phyloP scores from a whole-genome alignment of 2,888 invertebrate species.

The Eupithecia pulchellata region DNA sequence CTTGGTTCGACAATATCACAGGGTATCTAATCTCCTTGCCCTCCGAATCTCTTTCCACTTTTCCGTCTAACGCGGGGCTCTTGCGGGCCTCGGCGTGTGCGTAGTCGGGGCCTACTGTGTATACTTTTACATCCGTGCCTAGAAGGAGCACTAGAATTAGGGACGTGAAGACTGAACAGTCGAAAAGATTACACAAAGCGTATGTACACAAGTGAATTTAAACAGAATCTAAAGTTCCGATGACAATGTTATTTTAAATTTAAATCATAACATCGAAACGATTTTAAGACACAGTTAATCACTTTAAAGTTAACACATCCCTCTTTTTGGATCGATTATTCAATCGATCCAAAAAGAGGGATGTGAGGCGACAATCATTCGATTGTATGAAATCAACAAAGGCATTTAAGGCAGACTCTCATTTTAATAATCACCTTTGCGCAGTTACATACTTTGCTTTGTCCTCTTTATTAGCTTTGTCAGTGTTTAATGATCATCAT shows the following conservation, averaged over 20 bases:
- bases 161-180: neutral
- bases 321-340: too few species aligned
- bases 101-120: conserved; percentile 99
- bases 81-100: conserved; percentile 99
- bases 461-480: too few species aligned
- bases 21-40: conserved; percentile 99
- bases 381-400: too few species aligned
- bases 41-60: conserved; percentile 98
- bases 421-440: too few species aligned
- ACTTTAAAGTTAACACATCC: too few species aligned
- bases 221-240: neutral
- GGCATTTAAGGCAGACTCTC: too few species aligned
- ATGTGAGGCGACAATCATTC: too few species aligned
- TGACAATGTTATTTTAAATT: too few species aligned
- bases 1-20: conserved; percentile 97
- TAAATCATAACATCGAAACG: neutral
- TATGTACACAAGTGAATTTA: neutral
- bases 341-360: too few species aligned
- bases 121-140: conserved; percentile 93
- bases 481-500: too few species aligned
- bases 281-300: neutral
- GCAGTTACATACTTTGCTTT: too few species aligned
- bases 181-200: neutral
- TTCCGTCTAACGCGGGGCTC: conserved; percentile 98
- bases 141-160: conserved; percentile 29